Base-by-base conservation (phyloP, 2,888 invertebrate genomes). In the Dasysyrphus albostriatus region DNA sequence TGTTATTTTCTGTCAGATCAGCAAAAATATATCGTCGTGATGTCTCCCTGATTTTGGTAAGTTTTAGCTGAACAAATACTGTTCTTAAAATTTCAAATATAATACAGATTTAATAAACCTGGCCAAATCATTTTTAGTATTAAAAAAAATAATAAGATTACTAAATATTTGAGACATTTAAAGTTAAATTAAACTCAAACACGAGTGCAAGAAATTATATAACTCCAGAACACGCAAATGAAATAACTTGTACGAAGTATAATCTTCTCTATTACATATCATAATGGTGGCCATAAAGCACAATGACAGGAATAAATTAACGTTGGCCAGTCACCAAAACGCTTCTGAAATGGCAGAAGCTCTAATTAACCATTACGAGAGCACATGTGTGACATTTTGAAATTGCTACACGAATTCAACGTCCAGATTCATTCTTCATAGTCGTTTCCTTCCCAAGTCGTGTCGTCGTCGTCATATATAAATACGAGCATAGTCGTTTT, bases 321-420 rank as follows among this genome's bases (percentile, higher is more conserved):
- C 78, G 75, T 59, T 79, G 82, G 75, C 69, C 78, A 82, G 82
- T 87, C 78, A 87, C 82, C 65, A 49, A 85, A 73, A 75, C 70
- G 70, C 87, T 83, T 74, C 78, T 83, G 59, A 87, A 87, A 87
- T 54, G 75, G 78, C 75, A 77, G 56, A 74, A 61, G 67, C 82
- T 79, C 87, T 87, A 82, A 87, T 87, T 87, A 87, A 75, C 87
- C 87, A 87, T 87, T 87, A 87, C 73, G 70, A 82, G 75, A 56
- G 74, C 82, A 87, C 87, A 87, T 82, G 87, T 87, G 87, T 79
- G 87, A 87, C 87, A 87, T 87, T 87, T 87, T 78, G 78, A 75
- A 87, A 83, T 82, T 82, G 83, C 83, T 78, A 83, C 83, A 87
- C 65, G 87, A 78, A 72, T 83, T 37, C 82, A 79, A 75, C 78